These are phyloP conservation scores for Chrysomallon squamiferum DNA, from an alignment of 1,140 invertebrate genomes.

Conservation along the genomic window DNA sequence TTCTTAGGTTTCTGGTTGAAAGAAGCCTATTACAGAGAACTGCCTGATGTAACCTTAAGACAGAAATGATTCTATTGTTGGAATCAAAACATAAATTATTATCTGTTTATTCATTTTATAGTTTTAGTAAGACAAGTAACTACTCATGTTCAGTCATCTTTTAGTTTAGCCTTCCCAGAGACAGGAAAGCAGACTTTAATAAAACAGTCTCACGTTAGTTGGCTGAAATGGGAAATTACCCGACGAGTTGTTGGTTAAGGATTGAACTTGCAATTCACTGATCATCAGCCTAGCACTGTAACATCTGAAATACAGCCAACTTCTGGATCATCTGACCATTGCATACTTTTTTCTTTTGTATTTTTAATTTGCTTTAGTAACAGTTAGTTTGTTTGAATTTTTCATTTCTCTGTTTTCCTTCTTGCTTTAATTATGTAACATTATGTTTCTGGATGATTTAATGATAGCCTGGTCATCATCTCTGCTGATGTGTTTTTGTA, in stretches of 20 bases:
- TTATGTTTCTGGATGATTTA: too few relatives aligned
- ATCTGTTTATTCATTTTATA: too few relatives aligned
- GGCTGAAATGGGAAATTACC: neutral
- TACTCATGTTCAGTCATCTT: neutral
- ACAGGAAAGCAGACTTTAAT: neutral
- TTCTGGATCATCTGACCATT: too few relatives aligned
- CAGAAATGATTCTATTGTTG: slow-evolving; percentile 70
- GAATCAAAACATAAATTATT: slow-evolving; percentile 55
- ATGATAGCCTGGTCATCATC: too few relatives aligned
- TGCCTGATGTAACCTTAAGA: slow-evolving; percentile 70
- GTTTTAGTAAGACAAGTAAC: too few relatives aligned
- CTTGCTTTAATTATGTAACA: too few relatives aligned
- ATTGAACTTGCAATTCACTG: neutral
- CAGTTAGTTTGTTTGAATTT: too few relatives aligned
- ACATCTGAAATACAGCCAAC: too few relatives aligned
- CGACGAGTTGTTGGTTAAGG: neutral
- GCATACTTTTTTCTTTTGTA: too few relatives aligned
- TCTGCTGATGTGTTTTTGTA: too few relatives aligned
- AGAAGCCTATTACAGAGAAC: slow-evolving; percentile 59
- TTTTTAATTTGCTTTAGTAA: too few relatives aligned
- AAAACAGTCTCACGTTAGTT: neutral
- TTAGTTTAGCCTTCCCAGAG: neutral
- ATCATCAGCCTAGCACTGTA: neutral
- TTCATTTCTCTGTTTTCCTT: too few relatives aligned
- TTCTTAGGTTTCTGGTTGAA: slow-evolving; percentile 62